phyloP scores from a whole-genome alignment of 2,797 vertebrate species.

The Dipus sagitta region DNA sequence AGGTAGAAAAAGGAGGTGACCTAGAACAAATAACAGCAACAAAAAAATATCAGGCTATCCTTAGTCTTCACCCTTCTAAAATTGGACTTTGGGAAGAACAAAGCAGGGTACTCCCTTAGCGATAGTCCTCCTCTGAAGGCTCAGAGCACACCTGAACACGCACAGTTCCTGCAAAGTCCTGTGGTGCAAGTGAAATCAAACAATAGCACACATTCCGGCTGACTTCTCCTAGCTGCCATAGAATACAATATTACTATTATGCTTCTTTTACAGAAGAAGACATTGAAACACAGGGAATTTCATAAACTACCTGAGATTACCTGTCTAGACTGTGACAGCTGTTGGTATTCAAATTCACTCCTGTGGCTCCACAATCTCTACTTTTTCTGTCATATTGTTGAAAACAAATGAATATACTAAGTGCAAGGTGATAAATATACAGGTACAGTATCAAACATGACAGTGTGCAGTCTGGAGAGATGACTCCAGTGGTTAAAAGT shows the following conservation, averaged over 20 bases:
- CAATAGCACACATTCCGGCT: not conserved
- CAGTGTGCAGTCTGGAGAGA: no score
- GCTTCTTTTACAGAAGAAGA: not conserved
- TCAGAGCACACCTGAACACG: not conserved
- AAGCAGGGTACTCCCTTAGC: not conserved
- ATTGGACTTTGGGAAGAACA: not conserved
- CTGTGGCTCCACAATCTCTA: not conserved
- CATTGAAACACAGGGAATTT: not conserved
- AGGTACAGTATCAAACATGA: not conserved
- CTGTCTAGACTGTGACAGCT: not conserved
- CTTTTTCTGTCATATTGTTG: not conserved
- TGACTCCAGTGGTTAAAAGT: no score
- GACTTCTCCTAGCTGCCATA: not conserved
- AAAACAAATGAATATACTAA: slow-evolving; percentile 8
- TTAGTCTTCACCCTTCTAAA: not conserved
- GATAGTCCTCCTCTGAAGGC: not conserved
- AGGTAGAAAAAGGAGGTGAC: not conserved
- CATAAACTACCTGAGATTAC: not conserved
- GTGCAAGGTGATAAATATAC: not conserved
- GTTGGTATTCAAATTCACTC: not conserved
- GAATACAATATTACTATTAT: not conserved
- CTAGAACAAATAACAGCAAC: not conserved
- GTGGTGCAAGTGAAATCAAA: not conserved
- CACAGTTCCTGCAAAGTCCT: not conserved
- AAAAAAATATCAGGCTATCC: not conserved